These are phyloP conservation scores for Urechis unicinctus DNA, from an alignment of 2,888 invertebrate species.

Conservation along the genomic window DNA sequence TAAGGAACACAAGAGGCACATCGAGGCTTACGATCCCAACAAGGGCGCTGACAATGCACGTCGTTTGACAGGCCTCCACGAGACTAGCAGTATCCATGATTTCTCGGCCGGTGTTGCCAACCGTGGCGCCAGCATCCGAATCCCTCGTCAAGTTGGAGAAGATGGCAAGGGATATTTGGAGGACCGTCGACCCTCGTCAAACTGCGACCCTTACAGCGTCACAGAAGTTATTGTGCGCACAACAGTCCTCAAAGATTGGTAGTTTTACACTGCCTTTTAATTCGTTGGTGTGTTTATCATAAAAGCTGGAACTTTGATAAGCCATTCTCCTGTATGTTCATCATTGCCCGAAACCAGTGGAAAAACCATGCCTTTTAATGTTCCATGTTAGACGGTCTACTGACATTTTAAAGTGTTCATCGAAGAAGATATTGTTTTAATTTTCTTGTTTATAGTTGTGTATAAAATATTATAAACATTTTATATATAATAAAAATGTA, in stretches of 20 bases:
- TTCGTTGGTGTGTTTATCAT: no score
- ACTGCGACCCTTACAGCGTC: slow-evolving; percentile 49
- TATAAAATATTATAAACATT: no score
- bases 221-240: slow-evolving; percentile 39
- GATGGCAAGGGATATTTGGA: slow-evolving; percentile 90
- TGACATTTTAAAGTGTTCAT: no score
- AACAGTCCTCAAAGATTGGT: slow-evolving; percentile 4
- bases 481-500: no score
- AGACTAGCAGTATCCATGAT: slow-evolving; percentile 94
- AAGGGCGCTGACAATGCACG: slow-evolving; percentile 95
- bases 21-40: slow-evolving; percentile 91
- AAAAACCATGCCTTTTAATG: no score
- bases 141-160: slow-evolving; percentile 68
- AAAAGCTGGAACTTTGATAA: no score
- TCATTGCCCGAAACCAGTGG: no score
- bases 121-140: slow-evolving; percentile 88
- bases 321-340: no score
- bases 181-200: slow-evolving; percentile 66
- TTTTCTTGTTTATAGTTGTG: no score
- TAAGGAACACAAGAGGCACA: slow-evolving; percentile 85
- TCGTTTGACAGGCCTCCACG: slow-evolving; percentile 86
- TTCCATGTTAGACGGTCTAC: no score
- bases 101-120: slow-evolving; percentile 90
- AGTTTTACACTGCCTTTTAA: no score
- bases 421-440: no score